Conservation (phyloP, 2,113 vertebrate genomes). For the Boleophthalmus pectinirostris region DNA sequence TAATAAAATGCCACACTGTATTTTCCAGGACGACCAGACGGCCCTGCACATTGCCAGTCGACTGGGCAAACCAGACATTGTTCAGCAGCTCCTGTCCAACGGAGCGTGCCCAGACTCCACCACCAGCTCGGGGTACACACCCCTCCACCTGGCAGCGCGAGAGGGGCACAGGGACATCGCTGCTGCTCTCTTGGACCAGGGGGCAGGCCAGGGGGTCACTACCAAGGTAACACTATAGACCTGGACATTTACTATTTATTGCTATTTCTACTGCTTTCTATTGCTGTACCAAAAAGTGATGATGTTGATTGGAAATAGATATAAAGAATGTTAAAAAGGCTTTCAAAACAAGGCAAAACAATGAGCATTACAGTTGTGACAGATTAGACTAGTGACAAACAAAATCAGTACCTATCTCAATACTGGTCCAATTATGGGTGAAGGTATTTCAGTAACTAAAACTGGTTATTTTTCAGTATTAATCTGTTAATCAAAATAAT, state of each 20-base stretch:
- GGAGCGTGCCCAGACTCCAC: constrained; percentile 88
- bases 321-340: too few relatives aligned
- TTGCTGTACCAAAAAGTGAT: too few relatives aligned
- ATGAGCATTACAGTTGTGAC: too few relatives aligned
- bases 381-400: too few relatives aligned
- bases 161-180: constrained; percentile 93
- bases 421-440: too few relatives aligned
- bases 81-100: constrained; percentile 89
- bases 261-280: too few relatives aligned
- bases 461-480: too few relatives aligned
- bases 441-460: too few relatives aligned
- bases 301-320: too few relatives aligned
- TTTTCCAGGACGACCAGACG: constrained; percentile 91
- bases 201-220: constrained; percentile 87
- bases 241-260: not conserved
- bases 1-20: not conserved
- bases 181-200: constrained; percentile 87
- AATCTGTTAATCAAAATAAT: too few relatives aligned
- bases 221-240: constrained; percentile 85
- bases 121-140: constrained; percentile 92
- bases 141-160: constrained; percentile 89
- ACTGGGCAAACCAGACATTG: constrained; percentile 93
- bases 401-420: too few relatives aligned
- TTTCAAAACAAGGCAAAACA: too few relatives aligned
- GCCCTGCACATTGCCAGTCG: constrained; percentile 94